phyloP scores from a whole-genome alignment of 2,113 vertebrate species.

The Suricata suricatta region DNA sequence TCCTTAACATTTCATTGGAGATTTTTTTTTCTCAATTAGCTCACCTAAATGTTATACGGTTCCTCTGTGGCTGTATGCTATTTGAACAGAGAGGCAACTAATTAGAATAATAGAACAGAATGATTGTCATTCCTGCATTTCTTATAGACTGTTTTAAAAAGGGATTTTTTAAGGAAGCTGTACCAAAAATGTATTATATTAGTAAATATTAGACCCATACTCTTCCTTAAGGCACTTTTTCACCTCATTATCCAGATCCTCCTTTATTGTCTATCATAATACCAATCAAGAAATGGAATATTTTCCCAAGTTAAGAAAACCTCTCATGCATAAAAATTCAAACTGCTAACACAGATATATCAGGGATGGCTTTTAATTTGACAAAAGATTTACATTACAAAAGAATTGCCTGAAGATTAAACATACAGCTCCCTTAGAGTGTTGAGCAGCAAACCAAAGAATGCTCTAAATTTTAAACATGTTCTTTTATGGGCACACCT shows the following conservation, averaged over 20 bases:
- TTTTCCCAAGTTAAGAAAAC: slow-evolving; percentile 47
- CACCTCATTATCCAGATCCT: not conserved
- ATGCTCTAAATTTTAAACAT: slow-evolving; percentile 20
- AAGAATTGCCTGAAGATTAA: slow-evolving; percentile 52
- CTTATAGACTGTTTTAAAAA: not conserved
- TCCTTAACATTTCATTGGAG: slow-evolving; percentile 52
- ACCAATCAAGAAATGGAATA: not conserved
- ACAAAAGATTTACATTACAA: slow-evolving; percentile 28
- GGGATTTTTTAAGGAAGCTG: not conserved
- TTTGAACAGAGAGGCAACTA: slow-evolving; percentile 61
- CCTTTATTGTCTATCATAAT: slow-evolving; percentile 32
- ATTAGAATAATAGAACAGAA: slow-evolving; percentile 35
- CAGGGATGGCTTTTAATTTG: slow-evolving; percentile 51
- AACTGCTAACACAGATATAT: slow-evolving; percentile 46
- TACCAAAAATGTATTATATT: slow-evolving; percentile 20
- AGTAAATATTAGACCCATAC: not conserved
- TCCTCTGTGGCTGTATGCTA: slow-evolving; percentile 31
- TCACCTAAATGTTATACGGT: slow-evolving; percentile 29
- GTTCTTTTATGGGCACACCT: slow-evolving; percentile 33
- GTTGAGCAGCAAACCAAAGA: slow-evolving; percentile 21
- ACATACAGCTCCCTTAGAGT: slow-evolving; percentile 1
- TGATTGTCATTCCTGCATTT: slow-evolving; percentile 10
- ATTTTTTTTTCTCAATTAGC: slow-evolving; percentile 9
- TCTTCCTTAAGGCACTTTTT: not conserved
- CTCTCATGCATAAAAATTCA: slow-evolving; percentile 12